Evolutionary conservation across 1,140 invertebrate genomes (phyloP), one percentile per base, ranked within the genome.

Genomic region (Neodiprion virginianus): DNA sequence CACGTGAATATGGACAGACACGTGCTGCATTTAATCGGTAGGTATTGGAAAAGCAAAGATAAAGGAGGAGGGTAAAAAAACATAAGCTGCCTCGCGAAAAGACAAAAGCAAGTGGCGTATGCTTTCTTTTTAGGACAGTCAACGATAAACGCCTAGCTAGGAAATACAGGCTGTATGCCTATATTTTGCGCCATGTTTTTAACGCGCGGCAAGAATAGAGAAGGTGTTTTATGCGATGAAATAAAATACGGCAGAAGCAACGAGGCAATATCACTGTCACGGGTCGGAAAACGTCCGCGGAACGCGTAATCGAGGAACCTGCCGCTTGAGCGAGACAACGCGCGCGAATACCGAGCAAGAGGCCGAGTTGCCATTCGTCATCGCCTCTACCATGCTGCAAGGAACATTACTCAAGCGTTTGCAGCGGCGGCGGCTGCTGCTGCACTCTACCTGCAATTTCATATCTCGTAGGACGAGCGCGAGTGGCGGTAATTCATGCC

Each of bases 251-350:
- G 53, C 53, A 61, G 53, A 61, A 14, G 8, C n/a, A 61, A 61
- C n/a, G 53, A 12, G 53, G 11, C 11, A 61, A 17, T 61, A 61
- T 61, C 53, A 61, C 53, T 61, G 53, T 61, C 53, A 61, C 5
- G 53, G 11, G 53, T 5, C 28, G 11, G 53, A 61, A 61, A 61
- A 12, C n/a, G 53, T 8, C 8, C n/a, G 53, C 53, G 53, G 53
- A 61, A 61, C 53, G 53, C 53, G 53, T 61, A 61, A 61, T 61
- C 53, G 53, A 61, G 53, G 53, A 61, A 61, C 53, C 53, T 61
- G 53, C 53, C n/a, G 53, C 53, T 61, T 8, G n/a, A 17, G 53
- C 53, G 53, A 61, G 53, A 61, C 53, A 61, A 61, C 53, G 53
- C 53, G 11, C 53, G 53, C 53, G 53, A 8, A 61, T 61, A 61